Conservation (phyloP, 2,113 vertebrate genomes). For the Pterophyllum scalare region DNA sequence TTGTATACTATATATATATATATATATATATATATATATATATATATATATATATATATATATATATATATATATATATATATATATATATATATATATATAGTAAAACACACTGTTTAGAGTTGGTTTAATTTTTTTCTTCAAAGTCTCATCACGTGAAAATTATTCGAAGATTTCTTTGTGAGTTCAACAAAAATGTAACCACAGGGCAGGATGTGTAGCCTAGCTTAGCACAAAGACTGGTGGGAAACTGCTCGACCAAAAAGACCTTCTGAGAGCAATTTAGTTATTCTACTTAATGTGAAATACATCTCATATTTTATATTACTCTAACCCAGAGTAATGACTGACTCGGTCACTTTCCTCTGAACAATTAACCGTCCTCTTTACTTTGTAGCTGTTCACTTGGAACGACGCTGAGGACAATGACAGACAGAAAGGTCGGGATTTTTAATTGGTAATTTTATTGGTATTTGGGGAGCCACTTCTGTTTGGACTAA, state of each 20-base stretch:
- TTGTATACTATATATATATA: background rate
- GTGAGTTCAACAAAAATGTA: background rate
- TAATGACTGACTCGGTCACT: background rate
- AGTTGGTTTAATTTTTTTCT: background rate
- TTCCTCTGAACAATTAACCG: background rate
- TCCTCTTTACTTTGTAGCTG: conserved; percentile 14
- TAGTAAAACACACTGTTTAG: background rate
- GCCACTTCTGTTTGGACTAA: conserved; percentile 20
- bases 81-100: no score
- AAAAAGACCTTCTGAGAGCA: background rate
- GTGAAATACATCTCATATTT: background rate
- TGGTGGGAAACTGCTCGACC: background rate
- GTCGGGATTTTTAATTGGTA: conserved; percentile 25
- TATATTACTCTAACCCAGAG: no score
- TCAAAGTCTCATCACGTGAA: background rate
- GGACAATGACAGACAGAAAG: conserved; percentile 28
- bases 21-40: no score
- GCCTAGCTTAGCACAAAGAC: background rate
- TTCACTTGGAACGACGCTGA: conserved; percentile 11
- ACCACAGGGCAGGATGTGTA: background rate
- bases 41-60: no score
- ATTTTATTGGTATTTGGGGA: conserved; percentile 32
- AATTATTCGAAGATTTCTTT: background rate
- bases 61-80: no score
- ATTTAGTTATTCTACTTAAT: background rate